Conservation (phyloP, 2,888 invertebrate genomes). For the Oscheius myriophilus region DNA sequence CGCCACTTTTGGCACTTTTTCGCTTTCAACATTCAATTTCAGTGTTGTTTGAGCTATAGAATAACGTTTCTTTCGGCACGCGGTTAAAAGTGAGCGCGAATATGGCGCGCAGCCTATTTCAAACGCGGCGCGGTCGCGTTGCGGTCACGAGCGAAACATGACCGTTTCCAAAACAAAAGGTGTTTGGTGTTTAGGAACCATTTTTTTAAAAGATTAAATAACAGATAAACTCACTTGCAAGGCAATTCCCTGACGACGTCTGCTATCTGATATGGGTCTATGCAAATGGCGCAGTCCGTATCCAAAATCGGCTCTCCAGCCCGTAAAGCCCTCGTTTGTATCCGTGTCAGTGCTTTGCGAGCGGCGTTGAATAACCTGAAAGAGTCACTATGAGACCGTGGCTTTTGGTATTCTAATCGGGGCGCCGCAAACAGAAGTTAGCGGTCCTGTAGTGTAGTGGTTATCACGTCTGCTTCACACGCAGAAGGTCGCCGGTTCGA, state of each 20-base stretch:
- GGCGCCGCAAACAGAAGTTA: not conserved
- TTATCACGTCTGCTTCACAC: conserved; percentile 66
- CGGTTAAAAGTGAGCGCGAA: too few relatives aligned
- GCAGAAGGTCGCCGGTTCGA: conserved; percentile 65
- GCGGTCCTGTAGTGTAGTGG: conserved; percentile 59
- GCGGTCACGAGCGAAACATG: too few relatives aligned
- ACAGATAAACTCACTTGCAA: conserved; percentile 80
- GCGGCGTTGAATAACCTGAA: conserved; percentile 85
- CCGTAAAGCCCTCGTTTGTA: conserved; percentile 88
- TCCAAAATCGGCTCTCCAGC: conserved; percentile 88
- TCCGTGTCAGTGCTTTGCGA: conserved; percentile 90
- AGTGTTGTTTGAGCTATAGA: too few relatives aligned
- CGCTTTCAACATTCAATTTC: too few relatives aligned
- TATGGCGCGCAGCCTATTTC: too few relatives aligned
- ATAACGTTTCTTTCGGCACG: too few relatives aligned
- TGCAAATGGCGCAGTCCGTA: conserved; percentile 89
- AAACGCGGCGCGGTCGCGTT: too few relatives aligned
- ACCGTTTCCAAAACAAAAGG: too few relatives aligned
- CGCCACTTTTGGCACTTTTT: too few relatives aligned
- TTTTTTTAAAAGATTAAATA: too few relatives aligned
- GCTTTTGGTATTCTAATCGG: not conserved
- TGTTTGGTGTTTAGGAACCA: too few relatives aligned
- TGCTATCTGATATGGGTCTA: conserved; percentile 87
- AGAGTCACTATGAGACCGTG: too few relatives aligned
- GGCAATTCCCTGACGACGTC: conserved; percentile 88